Evolutionary conservation across 2,888 invertebrate species (phyloP).

Genomic region (Coenonympha glycerion): DNA sequence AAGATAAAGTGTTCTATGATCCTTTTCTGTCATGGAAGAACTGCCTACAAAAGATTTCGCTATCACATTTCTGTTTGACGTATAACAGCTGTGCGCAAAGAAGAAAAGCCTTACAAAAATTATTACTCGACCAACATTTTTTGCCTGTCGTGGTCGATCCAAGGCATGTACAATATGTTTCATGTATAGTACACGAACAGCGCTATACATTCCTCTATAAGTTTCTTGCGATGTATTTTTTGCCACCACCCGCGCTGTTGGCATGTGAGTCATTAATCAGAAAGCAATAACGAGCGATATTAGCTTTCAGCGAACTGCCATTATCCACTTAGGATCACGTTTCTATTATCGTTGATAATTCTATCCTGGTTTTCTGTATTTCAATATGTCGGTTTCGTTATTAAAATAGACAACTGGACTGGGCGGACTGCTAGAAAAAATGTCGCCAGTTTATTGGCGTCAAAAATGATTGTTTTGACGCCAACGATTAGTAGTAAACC

Average conservation of each 20-base stretch:
- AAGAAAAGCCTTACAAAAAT: neutral
- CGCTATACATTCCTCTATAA: constrained; percentile 42
- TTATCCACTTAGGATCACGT: constrained; percentile 40
- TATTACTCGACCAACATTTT: neutral
- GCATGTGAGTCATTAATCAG: constrained; percentile 68
- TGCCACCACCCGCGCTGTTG: constrained; percentile 44
- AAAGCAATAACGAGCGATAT: constrained; percentile 55
- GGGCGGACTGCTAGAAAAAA: too few relatives aligned
- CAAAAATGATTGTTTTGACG: too few relatives aligned
- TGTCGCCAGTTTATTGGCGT: too few relatives aligned
- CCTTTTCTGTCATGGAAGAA: too few relatives aligned
- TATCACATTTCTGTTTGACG: neutral
- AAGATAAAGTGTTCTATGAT: too few relatives aligned
- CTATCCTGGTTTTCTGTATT: neutral
- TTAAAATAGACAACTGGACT: too few relatives aligned
- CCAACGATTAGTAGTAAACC: too few relatives aligned
- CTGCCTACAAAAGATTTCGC: neutral
- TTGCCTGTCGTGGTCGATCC: neutral
- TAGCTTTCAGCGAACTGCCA: constrained; percentile 47
- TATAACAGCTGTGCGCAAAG: neutral
- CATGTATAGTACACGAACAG: neutral
- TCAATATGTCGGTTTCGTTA: neutral
- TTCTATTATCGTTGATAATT: constrained; percentile 31
- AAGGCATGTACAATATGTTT: neutral
- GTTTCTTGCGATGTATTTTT: constrained; percentile 60